Conservation (phyloP, 2,113 vertebrate species). For the Bubo bubo region DNA sequence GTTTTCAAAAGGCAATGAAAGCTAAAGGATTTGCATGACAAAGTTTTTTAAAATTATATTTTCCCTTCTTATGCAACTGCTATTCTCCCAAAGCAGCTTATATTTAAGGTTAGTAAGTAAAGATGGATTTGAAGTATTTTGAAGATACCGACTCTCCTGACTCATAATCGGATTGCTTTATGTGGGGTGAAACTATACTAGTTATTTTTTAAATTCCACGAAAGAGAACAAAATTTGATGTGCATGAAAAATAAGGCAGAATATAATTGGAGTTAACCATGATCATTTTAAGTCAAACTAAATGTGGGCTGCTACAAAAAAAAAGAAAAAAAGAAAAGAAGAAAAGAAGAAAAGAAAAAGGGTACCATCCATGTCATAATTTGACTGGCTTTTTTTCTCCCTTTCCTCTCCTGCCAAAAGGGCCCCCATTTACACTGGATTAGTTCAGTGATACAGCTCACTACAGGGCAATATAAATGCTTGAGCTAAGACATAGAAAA, state of each 20-base stretch:
- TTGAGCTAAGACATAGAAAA: neutral
- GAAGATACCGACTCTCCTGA: neutral
- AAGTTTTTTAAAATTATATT: neutral
- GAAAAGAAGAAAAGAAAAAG: neutral
- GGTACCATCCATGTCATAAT: neutral
- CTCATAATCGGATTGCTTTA: neutral
- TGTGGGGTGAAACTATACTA: neutral
- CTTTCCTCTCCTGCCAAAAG: neutral
- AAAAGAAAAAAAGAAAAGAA: too few relatives aligned
- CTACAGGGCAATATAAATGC: neutral
- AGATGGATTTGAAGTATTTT: neutral
- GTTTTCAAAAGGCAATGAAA: neutral
- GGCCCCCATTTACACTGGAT: neutral
- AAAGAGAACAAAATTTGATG: neutral
- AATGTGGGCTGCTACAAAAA: neutral
- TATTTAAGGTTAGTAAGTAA: neutral
- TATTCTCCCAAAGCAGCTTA: neutral
- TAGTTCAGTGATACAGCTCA: neutral
- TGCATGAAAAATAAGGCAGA: neutral
- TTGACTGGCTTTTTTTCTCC: neutral
- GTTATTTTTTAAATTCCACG: neutral
- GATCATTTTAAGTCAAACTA: neutral
- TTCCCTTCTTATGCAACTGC: neutral
- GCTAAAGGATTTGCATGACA: neutral
- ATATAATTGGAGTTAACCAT: neutral